Evolutionary conservation across 2,888 invertebrate species (phyloP).

Genomic region (Chorisops tibialis): DNA sequence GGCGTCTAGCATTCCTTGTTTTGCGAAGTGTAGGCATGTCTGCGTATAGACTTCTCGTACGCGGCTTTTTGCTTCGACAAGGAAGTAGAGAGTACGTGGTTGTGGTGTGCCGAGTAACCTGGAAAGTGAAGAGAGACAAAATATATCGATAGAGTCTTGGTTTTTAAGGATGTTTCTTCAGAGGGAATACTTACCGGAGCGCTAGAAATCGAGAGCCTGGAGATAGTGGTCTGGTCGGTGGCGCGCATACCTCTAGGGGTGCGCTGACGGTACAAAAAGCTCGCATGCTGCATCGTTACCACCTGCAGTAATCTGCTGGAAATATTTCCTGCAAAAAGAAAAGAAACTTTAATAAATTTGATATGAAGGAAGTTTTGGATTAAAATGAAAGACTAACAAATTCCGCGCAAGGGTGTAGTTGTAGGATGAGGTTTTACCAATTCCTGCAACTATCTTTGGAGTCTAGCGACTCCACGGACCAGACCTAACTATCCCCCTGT

Average conservation of each 20-base stretch:
- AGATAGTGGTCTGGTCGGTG: slow-evolving; percentile 57
- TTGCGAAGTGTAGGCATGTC: slow-evolving; percentile 74
- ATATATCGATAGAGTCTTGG: too few species aligned
- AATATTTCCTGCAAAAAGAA: slow-evolving; percentile 48
- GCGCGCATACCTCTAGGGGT: slow-evolving; percentile 74
- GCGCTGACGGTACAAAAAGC: slow-evolving; percentile 77
- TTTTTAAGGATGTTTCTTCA: not conserved
- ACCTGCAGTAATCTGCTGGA: slow-evolving; percentile 51
- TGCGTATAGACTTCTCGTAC: slow-evolving; percentile 78
- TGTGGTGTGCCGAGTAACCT: slow-evolving; percentile 53
- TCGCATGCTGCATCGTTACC: slow-evolving; percentile 62
- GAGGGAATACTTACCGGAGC: slow-evolving; percentile 48
- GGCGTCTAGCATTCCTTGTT: slow-evolving; percentile 77
- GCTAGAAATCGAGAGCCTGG: slow-evolving; percentile 61
- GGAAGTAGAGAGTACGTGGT: slow-evolving; percentile 53
- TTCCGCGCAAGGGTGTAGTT: too few species aligned
- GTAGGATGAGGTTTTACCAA: too few species aligned
- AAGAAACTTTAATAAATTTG: slow-evolving; percentile 5
- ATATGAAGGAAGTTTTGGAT: too few species aligned
- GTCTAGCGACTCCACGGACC: too few species aligned
- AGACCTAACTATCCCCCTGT: too few species aligned
- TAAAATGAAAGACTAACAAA: too few species aligned
- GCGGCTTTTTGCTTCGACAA: slow-evolving; percentile 73
- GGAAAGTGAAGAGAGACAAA: slow-evolving; percentile 1
- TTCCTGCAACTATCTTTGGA: too few species aligned